These are phyloP conservation scores for Cheirogaleus major DNA, from an alignment of 2,797 vertebrate genomes.

Conservation along the genomic window DNA sequence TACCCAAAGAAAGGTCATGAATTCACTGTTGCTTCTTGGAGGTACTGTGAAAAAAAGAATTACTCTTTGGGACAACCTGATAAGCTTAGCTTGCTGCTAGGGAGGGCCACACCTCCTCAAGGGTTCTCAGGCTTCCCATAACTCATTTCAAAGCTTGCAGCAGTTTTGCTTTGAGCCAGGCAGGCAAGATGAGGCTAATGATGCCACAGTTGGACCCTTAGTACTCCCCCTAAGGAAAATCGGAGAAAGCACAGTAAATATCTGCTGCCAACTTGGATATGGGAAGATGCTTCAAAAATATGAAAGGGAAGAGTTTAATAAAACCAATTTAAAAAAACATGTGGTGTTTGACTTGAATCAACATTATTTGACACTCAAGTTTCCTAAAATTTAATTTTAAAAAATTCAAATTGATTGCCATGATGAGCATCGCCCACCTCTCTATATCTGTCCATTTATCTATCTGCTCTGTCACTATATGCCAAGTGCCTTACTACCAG, in stretches of 20 bases:
- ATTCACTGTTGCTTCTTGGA: slow-evolving; percentile 25
- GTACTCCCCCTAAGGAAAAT: not conserved
- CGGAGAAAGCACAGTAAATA: not conserved
- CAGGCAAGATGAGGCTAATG: not conserved
- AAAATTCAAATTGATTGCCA: not conserved
- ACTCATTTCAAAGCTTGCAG: not conserved
- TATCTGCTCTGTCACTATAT: not conserved
- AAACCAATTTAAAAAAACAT: not conserved
- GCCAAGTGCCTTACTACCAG: not conserved
- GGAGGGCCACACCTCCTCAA: not conserved
- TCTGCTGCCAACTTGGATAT: not conserved
- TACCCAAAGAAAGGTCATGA: slow-evolving; percentile 18
- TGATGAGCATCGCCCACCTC: not conserved
- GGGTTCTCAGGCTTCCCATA: not conserved
- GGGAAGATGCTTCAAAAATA: not conserved
- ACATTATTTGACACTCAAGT: not conserved
- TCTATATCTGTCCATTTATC: not conserved
- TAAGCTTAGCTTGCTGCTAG: not conserved
- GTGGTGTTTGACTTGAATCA: not conserved
- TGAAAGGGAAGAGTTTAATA: not conserved
- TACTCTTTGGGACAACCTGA: not conserved
- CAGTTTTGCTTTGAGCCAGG: not conserved
- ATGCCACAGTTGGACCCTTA: not conserved
- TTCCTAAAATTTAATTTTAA: slow-evolving; percentile 10
- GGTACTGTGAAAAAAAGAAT: not conserved